phyloP scores from a whole-genome alignment of 1,140 invertebrate genomes.

The Heliconius nattereri region DNA sequence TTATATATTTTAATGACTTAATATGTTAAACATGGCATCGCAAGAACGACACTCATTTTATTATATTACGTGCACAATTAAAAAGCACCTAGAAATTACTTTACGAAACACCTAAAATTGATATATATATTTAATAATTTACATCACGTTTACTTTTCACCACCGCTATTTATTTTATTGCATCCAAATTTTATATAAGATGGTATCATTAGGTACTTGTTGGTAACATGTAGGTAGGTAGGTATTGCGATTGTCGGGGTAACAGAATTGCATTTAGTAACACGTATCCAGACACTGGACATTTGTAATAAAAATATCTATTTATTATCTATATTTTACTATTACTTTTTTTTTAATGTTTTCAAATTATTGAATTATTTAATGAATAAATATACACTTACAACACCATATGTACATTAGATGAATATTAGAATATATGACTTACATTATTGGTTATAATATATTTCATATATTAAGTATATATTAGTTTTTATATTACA shows the following conservation, averaged over 20 bases:
- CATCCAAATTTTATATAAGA: background rate
- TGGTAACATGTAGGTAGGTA: background rate
- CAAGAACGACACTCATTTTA: slow-evolving; percentile 39
- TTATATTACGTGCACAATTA: slow-evolving; percentile 54
- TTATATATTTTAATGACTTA: no score
- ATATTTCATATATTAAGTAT: background rate
- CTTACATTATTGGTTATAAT: background rate
- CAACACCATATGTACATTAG: background rate
- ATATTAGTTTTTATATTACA: no score
- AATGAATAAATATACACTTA: background rate
- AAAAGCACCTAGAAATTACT: slow-evolving; percentile 58
- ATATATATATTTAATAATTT: slow-evolving; percentile 5
- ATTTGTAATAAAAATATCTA: background rate
- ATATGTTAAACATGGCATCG: slow-evolving; percentile 17
- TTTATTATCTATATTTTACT: background rate
- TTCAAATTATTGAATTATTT: background rate
- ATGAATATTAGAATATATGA: background rate
- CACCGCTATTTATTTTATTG: background rate
- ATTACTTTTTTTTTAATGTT: background rate
- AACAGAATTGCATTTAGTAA: background rate
- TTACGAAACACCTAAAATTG: slow-evolving; percentile 38
- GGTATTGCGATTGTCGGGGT: background rate
- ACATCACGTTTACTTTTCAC: slow-evolving; percentile 3
- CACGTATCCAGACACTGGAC: background rate
- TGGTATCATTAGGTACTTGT: slow-evolving; percentile 3